phyloP scores from a whole-genome alignment of 2,888 invertebrate genomes.

The Ypsolopha scabrella region DNA sequence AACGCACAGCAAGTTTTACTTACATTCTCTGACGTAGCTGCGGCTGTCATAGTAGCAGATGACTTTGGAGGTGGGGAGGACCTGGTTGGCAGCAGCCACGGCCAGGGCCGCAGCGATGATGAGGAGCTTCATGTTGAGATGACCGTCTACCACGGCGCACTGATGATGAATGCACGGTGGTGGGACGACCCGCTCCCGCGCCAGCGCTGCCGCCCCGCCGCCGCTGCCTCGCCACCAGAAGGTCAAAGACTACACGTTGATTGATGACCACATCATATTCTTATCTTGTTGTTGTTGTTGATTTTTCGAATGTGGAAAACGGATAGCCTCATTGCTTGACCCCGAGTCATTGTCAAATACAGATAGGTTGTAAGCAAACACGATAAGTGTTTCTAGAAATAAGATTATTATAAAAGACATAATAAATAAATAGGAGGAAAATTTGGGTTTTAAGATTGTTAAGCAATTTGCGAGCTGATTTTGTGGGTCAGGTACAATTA shows the following conservation, averaged over 20 bases:
- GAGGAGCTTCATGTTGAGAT: slow-evolving; percentile 36
- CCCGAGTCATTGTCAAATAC: slow-evolving; percentile 5
- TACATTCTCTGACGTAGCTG: slow-evolving; percentile 77
- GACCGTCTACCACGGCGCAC: slow-evolving; percentile 42
- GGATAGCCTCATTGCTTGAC: slow-evolving; percentile 5
- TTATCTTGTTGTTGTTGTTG: slow-evolving; percentile 4
- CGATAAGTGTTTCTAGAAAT: no score
- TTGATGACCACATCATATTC: slow-evolving; percentile 9
- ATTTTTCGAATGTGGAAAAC: not conserved
- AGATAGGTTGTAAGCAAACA: no score
- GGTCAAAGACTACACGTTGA: slow-evolving; percentile 42
- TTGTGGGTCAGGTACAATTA: no score
- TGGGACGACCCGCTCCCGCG: slow-evolving; percentile 12
- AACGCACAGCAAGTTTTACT: slow-evolving; percentile 43
- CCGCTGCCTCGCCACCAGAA: slow-evolving; percentile 9
- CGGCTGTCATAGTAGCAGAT: slow-evolving; percentile 81
- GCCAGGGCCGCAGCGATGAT: slow-evolving; percentile 25
- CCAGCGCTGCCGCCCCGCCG: slow-evolving; percentile 15
- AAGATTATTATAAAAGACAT: no score
- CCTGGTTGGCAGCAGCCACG: slow-evolving; percentile 38
- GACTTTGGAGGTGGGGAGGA: slow-evolving; percentile 67
- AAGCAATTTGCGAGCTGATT: no score
- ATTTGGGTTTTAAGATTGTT: no score
- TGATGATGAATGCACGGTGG: slow-evolving; percentile 40
- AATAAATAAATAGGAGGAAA: no score